These are phyloP conservation scores for Glaucomys volans DNA, from an alignment of 2,113 vertebrate species.

Conservation along the genomic window DNA sequence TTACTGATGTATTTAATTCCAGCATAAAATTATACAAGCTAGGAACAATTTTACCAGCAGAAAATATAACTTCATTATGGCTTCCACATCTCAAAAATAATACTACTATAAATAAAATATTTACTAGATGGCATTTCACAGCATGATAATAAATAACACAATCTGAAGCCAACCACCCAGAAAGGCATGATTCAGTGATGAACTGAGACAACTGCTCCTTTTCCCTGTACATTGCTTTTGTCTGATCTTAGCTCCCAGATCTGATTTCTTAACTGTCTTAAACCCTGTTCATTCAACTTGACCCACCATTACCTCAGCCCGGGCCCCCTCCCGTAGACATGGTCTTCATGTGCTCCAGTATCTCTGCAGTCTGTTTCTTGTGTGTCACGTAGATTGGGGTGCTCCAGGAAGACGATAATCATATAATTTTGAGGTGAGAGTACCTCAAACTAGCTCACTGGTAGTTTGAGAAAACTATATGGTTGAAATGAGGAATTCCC, in stretches of 20 bases:
- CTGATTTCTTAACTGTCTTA: neutral
- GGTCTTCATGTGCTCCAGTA: neutral
- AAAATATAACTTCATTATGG: slow-evolving; percentile 71
- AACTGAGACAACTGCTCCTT: slow-evolving; percentile 28
- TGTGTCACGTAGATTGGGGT: neutral
- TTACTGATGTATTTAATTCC: slow-evolving; percentile 64
- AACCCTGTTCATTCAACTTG: slow-evolving; percentile 1
- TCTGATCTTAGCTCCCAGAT: neutral
- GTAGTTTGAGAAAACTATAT: neutral
- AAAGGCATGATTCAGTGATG: slow-evolving; percentile 40
- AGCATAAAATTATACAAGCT: slow-evolving; percentile 71
- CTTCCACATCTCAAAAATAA: slow-evolving; percentile 69
- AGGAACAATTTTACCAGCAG: slow-evolving; percentile 63
- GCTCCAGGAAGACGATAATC: neutral
- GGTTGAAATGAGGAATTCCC: neutral
- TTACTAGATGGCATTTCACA: slow-evolving; percentile 70
- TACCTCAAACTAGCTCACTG: neutral
- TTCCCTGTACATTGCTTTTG: slow-evolving; percentile 12
- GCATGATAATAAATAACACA: slow-evolving; percentile 66
- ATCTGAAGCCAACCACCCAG: slow-evolving; percentile 43
- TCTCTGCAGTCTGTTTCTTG: neutral
- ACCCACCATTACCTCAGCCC: neutral
- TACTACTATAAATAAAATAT: slow-evolving; percentile 68
- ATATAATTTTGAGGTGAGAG: neutral
- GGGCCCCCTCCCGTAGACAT: neutral